Conservation (phyloP, 2,888 invertebrate genomes). For the Acanthosepion pharaonis region DNA sequence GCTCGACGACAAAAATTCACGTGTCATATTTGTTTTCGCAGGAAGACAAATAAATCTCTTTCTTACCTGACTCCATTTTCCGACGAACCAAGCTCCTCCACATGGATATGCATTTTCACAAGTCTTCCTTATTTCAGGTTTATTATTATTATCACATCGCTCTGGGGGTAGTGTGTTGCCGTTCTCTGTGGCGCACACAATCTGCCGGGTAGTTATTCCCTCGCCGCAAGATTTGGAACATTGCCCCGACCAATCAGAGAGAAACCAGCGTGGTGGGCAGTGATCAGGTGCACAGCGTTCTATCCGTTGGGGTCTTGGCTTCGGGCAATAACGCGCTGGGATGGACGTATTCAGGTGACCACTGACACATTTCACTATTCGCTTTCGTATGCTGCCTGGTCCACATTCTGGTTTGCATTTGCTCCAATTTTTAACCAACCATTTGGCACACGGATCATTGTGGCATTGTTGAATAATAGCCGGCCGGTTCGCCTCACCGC, state of each 20-base stretch:
- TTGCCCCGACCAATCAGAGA: conserved; percentile 23
- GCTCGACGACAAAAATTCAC: too few species aligned
- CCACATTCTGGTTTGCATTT: conserved; percentile 44
- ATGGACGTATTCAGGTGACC: conserved; percentile 4
- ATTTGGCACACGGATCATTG: conserved; percentile 47
- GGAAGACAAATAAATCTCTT: background rate
- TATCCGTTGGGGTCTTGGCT: background rate
- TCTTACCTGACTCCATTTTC: conserved; percentile 40
- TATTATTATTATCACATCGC: background rate
- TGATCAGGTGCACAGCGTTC: background rate
- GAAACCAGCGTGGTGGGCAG: conserved; percentile 33
- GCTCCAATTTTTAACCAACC: conserved; percentile 45
- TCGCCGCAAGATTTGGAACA: conserved; percentile 35
- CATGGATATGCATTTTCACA: conserved; percentile 34
- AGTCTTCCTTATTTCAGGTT: background rate
- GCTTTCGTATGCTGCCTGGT: background rate
- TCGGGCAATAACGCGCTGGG: conserved; percentile 25
- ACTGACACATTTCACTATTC: conserved; percentile 36
- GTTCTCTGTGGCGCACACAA: background rate
- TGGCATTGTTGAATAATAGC: conserved; percentile 47
- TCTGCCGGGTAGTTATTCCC: conserved; percentile 36
- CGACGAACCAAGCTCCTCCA: conserved; percentile 42
- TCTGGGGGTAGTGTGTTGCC: background rate
- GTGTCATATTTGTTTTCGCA: too few species aligned
- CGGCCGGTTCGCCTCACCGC: conserved; percentile 34